A percentile compares a stretch with the other conserved stretches of the same genome.
phyloP scores from a whole-genome alignment of 2,797 vertebrate genomes.

The Hippoglossus hippoglossus region DNA sequence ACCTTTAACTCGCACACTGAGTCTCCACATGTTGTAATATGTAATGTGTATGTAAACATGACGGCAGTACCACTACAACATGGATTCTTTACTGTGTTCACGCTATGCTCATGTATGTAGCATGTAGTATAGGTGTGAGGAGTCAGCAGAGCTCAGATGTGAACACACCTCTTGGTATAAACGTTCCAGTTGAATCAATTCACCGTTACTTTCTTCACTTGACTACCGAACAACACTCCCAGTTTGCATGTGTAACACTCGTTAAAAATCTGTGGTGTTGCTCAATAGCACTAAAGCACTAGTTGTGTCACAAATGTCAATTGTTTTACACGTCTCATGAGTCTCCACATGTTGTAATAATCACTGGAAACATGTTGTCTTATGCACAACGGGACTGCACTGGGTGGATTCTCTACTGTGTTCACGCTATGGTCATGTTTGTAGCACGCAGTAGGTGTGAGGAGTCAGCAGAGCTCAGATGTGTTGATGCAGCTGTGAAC shows the following conservation, averaged over 20 bases:
- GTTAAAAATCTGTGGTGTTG: neutral
- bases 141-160: neutral
- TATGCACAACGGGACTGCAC: too few species aligned
- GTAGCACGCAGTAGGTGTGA: neutral
- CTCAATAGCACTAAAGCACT: neutral
- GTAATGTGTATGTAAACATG: too few species aligned
- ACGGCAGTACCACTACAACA: too few species aligned
- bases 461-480: neutral
- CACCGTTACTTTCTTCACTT: neutral
- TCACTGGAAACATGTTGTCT: neutral
- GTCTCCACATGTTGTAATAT: too few species aligned
- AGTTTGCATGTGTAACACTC: neutral
- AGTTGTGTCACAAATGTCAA: neutral
- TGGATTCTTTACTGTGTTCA: neutral
- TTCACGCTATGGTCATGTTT: neutral
- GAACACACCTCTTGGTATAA: constrained; percentile 1
- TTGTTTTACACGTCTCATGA: neutral
- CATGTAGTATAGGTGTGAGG: neutral
- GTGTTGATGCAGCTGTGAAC: constrained; percentile 22
- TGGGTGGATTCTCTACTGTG: neutral
- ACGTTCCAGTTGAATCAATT: neutral
- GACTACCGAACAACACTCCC: neutral
- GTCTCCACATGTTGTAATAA: too few species aligned
- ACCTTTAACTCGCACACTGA: too few species aligned
- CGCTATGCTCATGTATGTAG: neutral